Evolutionary conservation across 1,140 invertebrate species (phyloP), one percentile per base, ranked within the genome.

Genomic region (Temnothorax nylanderi): DNA sequence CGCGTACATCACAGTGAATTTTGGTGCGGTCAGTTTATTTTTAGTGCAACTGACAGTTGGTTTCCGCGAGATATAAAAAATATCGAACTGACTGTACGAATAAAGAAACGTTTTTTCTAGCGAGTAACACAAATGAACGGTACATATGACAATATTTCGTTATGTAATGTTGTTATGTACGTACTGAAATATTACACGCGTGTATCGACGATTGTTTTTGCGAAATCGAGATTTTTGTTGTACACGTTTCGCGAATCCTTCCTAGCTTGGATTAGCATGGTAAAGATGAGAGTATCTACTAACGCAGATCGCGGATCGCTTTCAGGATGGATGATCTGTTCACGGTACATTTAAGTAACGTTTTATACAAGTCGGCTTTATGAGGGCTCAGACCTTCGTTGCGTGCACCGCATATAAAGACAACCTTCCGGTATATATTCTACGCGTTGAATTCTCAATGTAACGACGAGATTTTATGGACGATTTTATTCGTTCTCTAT

Each of bases 391-490:
- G 58, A 78, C 65, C 81, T 64, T 47, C 51, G 85, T 82, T 85
- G 90, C 90, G 90, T 89, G 90, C 74, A 34, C 60, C 26, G 90
- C 76, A 88, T 91, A 86, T 91, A 86, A 86, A 91, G 77, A 91
- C 81, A 84, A 89, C 62, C 77, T 77, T 64, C 76, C 64, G 60
- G n/a, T 47, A 34, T 65, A 80, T 78, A 72, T 60, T 74, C 62
- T 62, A 71, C 76, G 10, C 81, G 56, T 34, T 64, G 85, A 87
- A 88, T 87, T 87, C 82, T 60, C 56, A 69, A 51, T 67, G 75
- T 88, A 90, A 90, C 88, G 80, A 58, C 86, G 49, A 69, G 67
- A 78, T 89, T 90, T 90, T 89, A 89, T 85, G 74, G 74, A 72
- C 72, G 47, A 89, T 90, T 88, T 90, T 90, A 90, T 90, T 90